phyloP scores from a whole-genome alignment of 2,797 vertebrate genomes.

The Hapalemur alaotrensis region DNA sequence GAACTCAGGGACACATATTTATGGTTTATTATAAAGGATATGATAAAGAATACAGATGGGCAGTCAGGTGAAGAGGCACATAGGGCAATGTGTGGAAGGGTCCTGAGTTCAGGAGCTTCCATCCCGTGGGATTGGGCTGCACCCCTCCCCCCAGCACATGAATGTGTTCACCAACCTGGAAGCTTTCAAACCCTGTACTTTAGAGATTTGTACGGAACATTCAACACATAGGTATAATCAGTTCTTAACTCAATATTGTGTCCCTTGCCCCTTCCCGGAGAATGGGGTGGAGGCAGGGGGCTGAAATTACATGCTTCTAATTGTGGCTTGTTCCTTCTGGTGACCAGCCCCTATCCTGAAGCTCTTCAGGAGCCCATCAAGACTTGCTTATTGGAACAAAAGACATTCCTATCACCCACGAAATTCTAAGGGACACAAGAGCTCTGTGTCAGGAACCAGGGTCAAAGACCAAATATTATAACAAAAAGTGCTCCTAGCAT shows the following conservation, averaged over 20 bases:
- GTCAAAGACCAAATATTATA: background rate
- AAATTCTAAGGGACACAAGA: background rate
- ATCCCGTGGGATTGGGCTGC: background rate
- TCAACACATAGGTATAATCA: background rate
- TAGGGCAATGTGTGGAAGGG: background rate
- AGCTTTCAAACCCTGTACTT: background rate
- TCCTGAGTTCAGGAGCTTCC: background rate
- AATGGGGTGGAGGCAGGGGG: background rate
- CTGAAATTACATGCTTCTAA: background rate
- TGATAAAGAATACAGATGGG: background rate
- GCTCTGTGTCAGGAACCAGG: background rate
- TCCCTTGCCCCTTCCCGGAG: background rate
- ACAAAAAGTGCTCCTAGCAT: background rate
- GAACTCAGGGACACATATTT: background rate
- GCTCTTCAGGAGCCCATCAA: background rate
- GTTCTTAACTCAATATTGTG: background rate
- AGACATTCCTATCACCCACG: background rate
- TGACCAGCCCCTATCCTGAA: background rate
- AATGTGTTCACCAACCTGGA: background rate
- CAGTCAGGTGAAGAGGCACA: background rate
- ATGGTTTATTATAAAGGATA: background rate
- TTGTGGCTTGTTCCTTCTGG: background rate
- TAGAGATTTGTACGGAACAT: background rate
- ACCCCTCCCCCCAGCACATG: background rate
- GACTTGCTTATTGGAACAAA: background rate